These are phyloP conservation scores for Corella eumyota DNA, from an alignment of 23 tunicate species.

Conservation along the genomic window DNA sequence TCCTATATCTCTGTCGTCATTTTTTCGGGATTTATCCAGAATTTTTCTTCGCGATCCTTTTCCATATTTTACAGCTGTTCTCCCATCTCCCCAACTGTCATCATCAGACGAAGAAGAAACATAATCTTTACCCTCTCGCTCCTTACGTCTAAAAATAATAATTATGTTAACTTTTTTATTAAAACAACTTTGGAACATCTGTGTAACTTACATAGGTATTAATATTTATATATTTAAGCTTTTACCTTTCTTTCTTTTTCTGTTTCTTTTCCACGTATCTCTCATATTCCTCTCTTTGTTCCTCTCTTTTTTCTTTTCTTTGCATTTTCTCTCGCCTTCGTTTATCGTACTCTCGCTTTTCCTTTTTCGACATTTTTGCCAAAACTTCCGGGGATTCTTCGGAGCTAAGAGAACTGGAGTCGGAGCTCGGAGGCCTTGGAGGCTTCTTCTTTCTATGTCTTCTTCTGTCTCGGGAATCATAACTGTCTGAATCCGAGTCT, in stretches of 20 bases:
- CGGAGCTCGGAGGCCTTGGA: slow-evolving; percentile 64
- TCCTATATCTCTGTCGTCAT: slow-evolving; percentile 75
- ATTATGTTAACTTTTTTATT: too few relatives aligned
- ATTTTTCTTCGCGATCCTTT: slow-evolving; percentile 52
- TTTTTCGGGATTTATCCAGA: slow-evolving; percentile 33
- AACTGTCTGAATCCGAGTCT: slow-evolving; percentile 27
- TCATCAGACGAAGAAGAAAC: slow-evolving; percentile 55
- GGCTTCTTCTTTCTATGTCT: slow-evolving; percentile 46
- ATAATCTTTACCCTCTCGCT: slow-evolving; percentile 48
- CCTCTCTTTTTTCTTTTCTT: slow-evolving; percentile 49
- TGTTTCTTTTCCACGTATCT: slow-evolving; percentile 56
- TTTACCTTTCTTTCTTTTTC: slow-evolving; percentile 75
- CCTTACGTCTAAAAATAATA: slow-evolving; percentile 14
- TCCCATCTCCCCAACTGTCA: slow-evolving; percentile 62
- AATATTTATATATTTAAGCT: too few relatives aligned
- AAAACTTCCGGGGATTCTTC: slow-evolving; percentile 47
- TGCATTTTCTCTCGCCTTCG: slow-evolving; percentile 56
- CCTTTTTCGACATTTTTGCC: slow-evolving; percentile 58
- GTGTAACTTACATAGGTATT: too few relatives aligned
- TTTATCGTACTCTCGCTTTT: slow-evolving; percentile 56
- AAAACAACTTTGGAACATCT: too few relatives aligned
- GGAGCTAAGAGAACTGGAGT: slow-evolving; percentile 59
- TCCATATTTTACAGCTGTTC: slow-evolving; percentile 80
- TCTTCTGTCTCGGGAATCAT: slow-evolving; percentile 14
- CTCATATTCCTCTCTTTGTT: slow-evolving; percentile 69